phyloP scores from a whole-genome alignment of 2,797 vertebrate genomes.

The Tachyglossus aculeatus region DNA sequence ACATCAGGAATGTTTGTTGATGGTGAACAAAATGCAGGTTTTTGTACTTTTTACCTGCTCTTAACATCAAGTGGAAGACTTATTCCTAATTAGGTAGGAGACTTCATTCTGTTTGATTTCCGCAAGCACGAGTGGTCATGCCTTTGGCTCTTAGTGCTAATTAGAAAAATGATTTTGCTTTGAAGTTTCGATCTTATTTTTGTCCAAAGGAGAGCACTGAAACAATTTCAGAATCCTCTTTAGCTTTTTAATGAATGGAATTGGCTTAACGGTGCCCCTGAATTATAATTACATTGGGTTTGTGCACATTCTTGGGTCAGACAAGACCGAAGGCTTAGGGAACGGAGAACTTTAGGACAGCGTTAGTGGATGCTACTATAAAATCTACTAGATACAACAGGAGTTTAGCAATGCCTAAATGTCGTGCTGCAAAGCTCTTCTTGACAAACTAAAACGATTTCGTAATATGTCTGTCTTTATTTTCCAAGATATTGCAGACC shows the following conservation, averaged over 20 bases:
- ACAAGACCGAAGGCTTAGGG: background rate
- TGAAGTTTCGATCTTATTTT: too few relatives aligned
- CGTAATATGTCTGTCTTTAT: constrained; percentile 5
- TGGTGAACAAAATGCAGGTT: too few relatives aligned
- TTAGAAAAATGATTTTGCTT: background rate
- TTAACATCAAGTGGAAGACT: background rate
- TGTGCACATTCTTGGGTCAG: background rate
- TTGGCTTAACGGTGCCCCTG: background rate
- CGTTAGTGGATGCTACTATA: background rate
- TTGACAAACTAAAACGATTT: background rate
- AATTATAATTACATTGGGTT: background rate
- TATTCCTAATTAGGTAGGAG: background rate
- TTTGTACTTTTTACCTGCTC: too few relatives aligned
- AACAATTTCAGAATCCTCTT: background rate
- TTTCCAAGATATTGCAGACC: constrained; percentile 90
- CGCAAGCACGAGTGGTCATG: background rate
- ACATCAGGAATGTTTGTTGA: too few relatives aligned
- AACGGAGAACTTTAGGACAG: background rate
- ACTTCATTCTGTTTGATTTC: background rate
- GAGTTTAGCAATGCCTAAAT: background rate
- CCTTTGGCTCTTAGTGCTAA: background rate
- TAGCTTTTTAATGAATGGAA: background rate
- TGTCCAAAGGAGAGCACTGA: background rate
- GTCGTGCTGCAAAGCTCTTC: background rate
- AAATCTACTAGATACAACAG: background rate